Evolutionary conservation across 2,113 vertebrate genomes (phyloP).

Genomic region (Tringa solitaria): DNA sequence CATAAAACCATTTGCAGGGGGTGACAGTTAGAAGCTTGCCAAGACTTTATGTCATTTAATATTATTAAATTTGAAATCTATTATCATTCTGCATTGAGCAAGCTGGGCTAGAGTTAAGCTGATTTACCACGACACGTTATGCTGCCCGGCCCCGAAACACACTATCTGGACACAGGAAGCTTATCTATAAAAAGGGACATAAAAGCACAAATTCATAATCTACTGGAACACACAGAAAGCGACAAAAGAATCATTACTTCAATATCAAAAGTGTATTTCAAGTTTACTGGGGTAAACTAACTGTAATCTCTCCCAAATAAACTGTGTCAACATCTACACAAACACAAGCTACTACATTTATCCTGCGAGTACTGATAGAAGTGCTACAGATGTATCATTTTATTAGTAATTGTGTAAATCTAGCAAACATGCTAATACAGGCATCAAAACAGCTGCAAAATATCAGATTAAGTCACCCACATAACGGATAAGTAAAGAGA

Average conservation of each 20-base stretch:
- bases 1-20: neutral
- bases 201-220: neutral
- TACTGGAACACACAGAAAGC: neutral
- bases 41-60: neutral
- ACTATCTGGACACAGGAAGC: neutral
- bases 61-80: slow-evolving; percentile 1
- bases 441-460: neutral
- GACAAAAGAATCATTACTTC: neutral
- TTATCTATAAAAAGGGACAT: neutral
- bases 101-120: neutral
- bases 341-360: neutral
- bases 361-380: neutral
- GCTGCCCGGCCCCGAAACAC: neutral
- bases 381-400: neutral
- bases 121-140: neutral
- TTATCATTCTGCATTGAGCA: neutral
- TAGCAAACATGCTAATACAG: neutral
- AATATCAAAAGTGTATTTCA: neutral
- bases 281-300: neutral
- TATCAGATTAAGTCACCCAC: neutral
- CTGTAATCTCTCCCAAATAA: neutral
- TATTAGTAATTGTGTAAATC: neutral
- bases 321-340: neutral
- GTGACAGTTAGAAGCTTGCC: neutral
- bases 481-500: neutral